These are phyloP conservation scores for Canis aureus DNA, from an alignment of 2,113 vertebrate genomes.

Conservation along the genomic window DNA sequence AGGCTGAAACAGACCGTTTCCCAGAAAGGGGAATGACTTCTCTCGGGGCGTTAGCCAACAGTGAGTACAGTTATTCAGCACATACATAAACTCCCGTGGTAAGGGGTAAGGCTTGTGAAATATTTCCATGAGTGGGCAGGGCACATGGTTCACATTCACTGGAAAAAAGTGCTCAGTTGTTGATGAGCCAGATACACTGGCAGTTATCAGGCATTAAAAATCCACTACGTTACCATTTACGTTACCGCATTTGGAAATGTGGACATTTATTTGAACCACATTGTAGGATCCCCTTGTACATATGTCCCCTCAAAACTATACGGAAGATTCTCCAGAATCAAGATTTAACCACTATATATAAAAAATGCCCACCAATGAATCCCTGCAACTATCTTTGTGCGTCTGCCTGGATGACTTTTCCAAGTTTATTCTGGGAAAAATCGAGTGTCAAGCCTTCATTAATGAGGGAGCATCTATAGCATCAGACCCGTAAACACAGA, in stretches of 20 bases:
- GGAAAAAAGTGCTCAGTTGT: neutral
- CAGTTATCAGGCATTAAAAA: neutral
- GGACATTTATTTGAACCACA: neutral
- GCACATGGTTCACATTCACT: conserved; percentile 35
- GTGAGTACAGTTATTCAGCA: neutral
- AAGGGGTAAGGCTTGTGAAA: conserved; percentile 39
- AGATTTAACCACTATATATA: neutral
- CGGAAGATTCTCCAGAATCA: neutral
- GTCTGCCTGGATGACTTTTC: neutral
- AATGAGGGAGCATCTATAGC: neutral
- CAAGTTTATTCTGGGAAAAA: conserved; percentile 48
- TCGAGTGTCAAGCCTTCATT: neutral
- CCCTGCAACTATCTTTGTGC: neutral
- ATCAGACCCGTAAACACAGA: neutral
- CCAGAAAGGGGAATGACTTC: conserved; percentile 31
- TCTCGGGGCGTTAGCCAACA: conserved; percentile 35
- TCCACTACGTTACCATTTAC: neutral
- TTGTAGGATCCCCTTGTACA: neutral
- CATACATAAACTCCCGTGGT: conserved; percentile 37
- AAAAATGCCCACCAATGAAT: conserved; percentile 5
- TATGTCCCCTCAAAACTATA: conserved; percentile 29
- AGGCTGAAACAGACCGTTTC: neutral
- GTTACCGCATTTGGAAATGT: neutral
- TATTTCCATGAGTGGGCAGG: neutral
- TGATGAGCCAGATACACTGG: neutral